Evolutionary conservation across 1,140 invertebrate species (phyloP).

Genomic region (Macrotrachela quadricornifera): DNA sequence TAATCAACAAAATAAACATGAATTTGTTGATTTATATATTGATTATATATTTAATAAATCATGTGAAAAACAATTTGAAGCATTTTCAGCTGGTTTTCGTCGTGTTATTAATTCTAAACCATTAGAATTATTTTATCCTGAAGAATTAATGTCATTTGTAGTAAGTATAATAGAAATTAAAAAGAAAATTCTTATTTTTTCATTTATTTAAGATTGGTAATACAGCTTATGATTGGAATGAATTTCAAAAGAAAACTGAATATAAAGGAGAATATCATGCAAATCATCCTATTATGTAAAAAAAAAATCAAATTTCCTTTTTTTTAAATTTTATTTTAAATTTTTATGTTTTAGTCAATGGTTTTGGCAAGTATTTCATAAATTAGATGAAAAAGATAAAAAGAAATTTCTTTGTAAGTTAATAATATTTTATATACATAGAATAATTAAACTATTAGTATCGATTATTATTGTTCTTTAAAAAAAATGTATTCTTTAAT

Average conservation of each 20-base stretch:
- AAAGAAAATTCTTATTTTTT: no score
- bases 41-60: conserved; percentile 69
- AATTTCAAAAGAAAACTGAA: conserved; percentile 50
- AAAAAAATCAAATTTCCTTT: no score
- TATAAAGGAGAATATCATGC: conserved; percentile 50
- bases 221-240: conserved; percentile 68
- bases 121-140: conserved; percentile 48
- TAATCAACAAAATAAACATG: conserved; percentile 55
- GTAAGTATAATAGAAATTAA: no score
- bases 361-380: conserved; percentile 91
- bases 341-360: no score
- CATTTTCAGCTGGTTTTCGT: conserved; percentile 68
- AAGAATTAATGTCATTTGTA: conserved; percentile 76
- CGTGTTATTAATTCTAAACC: conserved; percentile 54
- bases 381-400: conserved; percentile 58
- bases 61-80: conserved; percentile 54
- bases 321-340: no score
- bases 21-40: conserved; percentile 73
- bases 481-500: no score
- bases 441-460: no score
- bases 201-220: conserved; percentile 42
- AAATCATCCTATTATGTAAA: conserved; percentile 1
- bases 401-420: conserved; percentile 43
- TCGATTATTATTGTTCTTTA: no score
- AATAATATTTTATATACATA: neutral